phyloP scores from a whole-genome alignment of 2,113 vertebrate species.

The Daubentonia madagascariensis region DNA sequence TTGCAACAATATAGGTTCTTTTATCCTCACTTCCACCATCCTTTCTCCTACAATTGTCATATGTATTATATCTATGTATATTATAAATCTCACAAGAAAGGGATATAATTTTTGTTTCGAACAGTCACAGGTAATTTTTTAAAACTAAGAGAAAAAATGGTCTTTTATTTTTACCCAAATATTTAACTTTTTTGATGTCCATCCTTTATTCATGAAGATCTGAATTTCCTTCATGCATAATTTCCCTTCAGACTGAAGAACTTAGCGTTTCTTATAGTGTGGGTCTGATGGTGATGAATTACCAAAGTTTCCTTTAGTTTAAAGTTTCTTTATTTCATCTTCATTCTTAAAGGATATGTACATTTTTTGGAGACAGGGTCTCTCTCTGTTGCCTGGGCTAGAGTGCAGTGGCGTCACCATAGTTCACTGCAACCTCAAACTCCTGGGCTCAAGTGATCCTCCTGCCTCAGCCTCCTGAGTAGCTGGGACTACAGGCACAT shows the following conservation, averaged over 20 bases:
- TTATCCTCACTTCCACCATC: background rate
- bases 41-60: background rate
- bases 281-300: background rate
- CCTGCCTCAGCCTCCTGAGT: too few species aligned
- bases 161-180: background rate
- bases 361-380: too few species aligned
- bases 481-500: too few species aligned
- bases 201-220: background rate
- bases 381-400: too few species aligned
- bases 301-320: background rate
- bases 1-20: background rate
- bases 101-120: background rate
- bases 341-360: background rate
- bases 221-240: background rate
- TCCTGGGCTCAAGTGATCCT: too few species aligned
- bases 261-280: background rate
- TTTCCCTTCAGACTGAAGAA: background rate
- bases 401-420: too few species aligned
- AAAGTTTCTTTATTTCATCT: background rate
- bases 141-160: background rate
- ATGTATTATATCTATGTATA: background rate
- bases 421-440: too few species aligned
- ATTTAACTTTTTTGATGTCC: background rate
- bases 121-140: background rate
- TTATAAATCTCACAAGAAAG: background rate